phyloP scores from a whole-genome alignment of 2,113 vertebrate genomes.

The Pteropus alecto region DNA sequence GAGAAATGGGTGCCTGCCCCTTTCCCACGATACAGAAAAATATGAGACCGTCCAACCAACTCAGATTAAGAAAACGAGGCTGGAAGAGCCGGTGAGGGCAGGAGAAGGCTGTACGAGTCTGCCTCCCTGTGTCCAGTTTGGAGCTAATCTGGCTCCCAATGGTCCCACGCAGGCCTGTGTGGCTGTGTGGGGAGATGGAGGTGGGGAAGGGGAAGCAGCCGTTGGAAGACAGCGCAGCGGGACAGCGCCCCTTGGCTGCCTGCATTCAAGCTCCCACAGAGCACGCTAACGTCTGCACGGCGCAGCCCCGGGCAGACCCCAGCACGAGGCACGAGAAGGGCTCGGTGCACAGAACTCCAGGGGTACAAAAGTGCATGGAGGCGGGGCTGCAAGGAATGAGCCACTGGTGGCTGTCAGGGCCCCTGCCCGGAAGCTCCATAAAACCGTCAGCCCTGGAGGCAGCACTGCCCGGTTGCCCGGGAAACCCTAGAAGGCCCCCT shows the following conservation, averaged over 20 bases:
- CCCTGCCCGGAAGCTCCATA: background rate
- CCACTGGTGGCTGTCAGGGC: background rate
- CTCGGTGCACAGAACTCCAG: fast-evolving
- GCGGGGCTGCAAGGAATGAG: background rate
- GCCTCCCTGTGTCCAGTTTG: no score
- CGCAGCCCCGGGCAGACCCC: no score
- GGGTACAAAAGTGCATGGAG: no score
- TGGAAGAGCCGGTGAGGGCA: background rate
- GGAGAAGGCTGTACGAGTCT: no score
- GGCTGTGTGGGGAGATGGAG: fast-evolving
- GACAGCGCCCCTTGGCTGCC: background rate
- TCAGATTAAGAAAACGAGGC: background rate
- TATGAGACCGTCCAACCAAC: background rate
- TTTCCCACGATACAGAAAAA: background rate
- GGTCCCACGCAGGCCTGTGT: fast-evolving
- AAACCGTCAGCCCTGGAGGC: fast-evolving
- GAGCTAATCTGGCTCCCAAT: background rate
- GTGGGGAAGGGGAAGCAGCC: background rate
- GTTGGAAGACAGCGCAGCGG: background rate
- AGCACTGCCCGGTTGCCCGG: background rate
- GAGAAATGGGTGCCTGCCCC: background rate
- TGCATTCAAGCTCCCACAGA: fast-evolving
- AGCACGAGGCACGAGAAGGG: fast-evolving
- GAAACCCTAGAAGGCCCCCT: no score
- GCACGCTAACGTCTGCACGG: background rate